These are phyloP conservation scores for Eupithecia tripunctaria DNA, from an alignment of 2,888 invertebrate genomes.

Conservation along the genomic window DNA sequence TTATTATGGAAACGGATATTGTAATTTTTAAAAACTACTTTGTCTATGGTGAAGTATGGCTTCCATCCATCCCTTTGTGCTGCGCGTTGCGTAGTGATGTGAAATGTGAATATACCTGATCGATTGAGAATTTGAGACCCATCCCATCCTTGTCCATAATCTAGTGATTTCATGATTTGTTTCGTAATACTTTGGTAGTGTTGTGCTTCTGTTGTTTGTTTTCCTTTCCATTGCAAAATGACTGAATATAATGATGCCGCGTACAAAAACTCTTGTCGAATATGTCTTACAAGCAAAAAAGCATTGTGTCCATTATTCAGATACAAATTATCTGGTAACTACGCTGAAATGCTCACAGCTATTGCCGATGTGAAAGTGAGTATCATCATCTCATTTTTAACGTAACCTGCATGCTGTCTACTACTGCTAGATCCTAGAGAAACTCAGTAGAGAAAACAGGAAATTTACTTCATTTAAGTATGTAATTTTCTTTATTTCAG, in stretches of 20 bases:
- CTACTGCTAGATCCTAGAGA: neutral
- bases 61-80: conserved; percentile 29
- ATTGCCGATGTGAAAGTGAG: conserved; percentile 79
- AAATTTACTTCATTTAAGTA: neutral
- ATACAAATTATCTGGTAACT: conserved; percentile 79
- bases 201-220: conserved; percentile 20
- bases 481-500: conserved; percentile 49
- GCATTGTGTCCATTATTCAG: conserved; percentile 76
- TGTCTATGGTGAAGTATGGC: conserved; percentile 19
- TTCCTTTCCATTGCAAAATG: conserved; percentile 55
- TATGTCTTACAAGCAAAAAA: conserved; percentile 75
- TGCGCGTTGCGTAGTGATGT: conserved; percentile 49
- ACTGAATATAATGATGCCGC: conserved; percentile 61
- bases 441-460: too few species aligned
- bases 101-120: conserved; percentile 47
- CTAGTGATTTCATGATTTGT: conserved; percentile 41
- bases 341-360: conserved; percentile 81
- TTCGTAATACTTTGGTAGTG: conserved; percentile 22
- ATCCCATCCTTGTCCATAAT: conserved; percentile 38
- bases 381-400: conserved; percentile 12
- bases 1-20: neutral
- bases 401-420: neutral
- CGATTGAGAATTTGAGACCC: conserved; percentile 34
- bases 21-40: neutral
- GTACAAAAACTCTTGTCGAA: conserved; percentile 75